A percentile compares a stretch with the other conserved stretches of the same genome.
phyloP scores from a whole-genome alignment of 2,888 invertebrate genomes.

The Cybosia mesomella region DNA sequence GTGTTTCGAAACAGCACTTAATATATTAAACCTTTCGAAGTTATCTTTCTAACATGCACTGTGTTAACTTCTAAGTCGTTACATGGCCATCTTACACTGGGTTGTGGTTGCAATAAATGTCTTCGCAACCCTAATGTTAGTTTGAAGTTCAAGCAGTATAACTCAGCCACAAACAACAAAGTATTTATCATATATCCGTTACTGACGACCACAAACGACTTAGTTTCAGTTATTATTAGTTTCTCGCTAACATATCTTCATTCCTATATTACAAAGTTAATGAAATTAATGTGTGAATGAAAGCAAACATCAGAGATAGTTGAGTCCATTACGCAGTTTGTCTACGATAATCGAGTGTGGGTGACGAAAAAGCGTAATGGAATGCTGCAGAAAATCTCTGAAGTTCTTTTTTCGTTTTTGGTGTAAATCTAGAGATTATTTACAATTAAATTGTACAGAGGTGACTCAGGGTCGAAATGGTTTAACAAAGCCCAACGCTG shows the following conservation, averaged over 20 bases:
- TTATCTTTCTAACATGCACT: conserved; percentile 36
- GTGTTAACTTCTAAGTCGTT: conserved; percentile 25
- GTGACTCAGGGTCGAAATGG: conserved; percentile 41
- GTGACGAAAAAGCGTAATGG: conserved; percentile 34
- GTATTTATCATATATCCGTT: conserved; percentile 39
- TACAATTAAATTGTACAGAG: conserved; percentile 47
- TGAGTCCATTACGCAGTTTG: conserved; percentile 32
- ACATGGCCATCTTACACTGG: conserved; percentile 34
- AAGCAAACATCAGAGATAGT: conserved; percentile 15
- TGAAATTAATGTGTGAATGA: not conserved
- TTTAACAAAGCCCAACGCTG: conserved; percentile 37
- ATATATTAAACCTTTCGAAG: not conserved
- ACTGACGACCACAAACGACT: conserved; percentile 33
- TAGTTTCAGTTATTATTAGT: conserved; percentile 24
- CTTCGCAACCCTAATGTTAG: conserved; percentile 35
- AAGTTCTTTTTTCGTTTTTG: conserved; percentile 32
- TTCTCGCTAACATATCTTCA: conserved; percentile 13
- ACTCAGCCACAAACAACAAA: conserved; percentile 39
- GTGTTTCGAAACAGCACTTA: not conserved
- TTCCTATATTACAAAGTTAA: conserved; percentile 25
- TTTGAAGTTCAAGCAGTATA: conserved; percentile 35
- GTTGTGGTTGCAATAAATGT: conserved; percentile 32
- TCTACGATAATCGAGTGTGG: conserved; percentile 27
- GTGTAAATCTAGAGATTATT: conserved; percentile 39
- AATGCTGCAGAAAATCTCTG: conserved; percentile 22